These are phyloP conservation scores for Epinotia demarniana DNA, from an alignment of 2,888 invertebrate species.

Conservation along the genomic window DNA sequence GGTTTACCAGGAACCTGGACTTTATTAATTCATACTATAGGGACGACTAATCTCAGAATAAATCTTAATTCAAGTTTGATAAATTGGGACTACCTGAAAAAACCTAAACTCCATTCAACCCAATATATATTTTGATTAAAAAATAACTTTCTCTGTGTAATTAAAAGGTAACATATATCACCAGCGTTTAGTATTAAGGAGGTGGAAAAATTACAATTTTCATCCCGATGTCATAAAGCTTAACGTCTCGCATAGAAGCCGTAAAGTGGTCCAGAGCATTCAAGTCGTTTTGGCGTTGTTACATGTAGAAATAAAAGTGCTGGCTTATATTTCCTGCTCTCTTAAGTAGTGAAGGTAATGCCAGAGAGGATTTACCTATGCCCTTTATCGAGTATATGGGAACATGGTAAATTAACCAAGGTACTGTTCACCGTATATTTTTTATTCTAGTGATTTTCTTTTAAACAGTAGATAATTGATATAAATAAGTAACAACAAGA, in stretches of 20 bases:
- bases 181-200: conserved; percentile 8
- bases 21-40: no score
- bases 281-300: background rate
- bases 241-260: conserved; percentile 16
- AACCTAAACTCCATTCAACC: background rate
- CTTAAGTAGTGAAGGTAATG: background rate
- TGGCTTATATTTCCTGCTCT: background rate
- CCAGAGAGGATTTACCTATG: background rate
- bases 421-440: no score
- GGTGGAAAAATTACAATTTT: conserved; percentile 10
- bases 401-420: no score
- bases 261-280: conserved; percentile 12
- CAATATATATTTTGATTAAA: background rate
- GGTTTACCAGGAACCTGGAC: no score
- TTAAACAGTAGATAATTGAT: no score
- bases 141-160: no score
- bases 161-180: background rate
- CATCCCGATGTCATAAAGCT: conserved; percentile 14
- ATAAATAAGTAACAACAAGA: no score
- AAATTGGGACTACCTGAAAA: no score
- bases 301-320: conserved; percentile 2
- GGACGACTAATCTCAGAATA: no score
- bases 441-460: no score
- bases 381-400: no score
- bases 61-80: no score